phyloP scores from a whole-genome alignment of 2,888 invertebrate species.

The Agrochola litura region DNA sequence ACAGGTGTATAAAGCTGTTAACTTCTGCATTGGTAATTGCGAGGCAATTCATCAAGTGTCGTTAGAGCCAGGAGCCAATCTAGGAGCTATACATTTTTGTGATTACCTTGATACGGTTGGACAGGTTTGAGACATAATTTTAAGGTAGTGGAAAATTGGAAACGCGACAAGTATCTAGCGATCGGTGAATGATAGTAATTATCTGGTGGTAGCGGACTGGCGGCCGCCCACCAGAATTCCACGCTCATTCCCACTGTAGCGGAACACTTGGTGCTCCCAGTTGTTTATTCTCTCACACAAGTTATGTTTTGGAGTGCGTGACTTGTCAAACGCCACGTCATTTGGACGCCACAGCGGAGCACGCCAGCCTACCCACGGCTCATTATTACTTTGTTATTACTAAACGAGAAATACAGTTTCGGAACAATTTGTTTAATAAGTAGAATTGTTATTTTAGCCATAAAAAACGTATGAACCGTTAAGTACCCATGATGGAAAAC shows the following conservation, averaged over 20 bases:
- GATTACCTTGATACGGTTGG: conserved; percentile 57
- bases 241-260: conserved; percentile 66
- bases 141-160: conserved; percentile 64
- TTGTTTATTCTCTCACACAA: conserved; percentile 80
- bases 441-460: conserved; percentile 26
- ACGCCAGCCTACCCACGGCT: conserved; percentile 69
- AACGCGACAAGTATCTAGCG: conserved; percentile 66
- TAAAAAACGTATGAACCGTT: conserved; percentile 10
- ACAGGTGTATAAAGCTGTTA: conserved; percentile 54
- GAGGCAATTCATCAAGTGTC: conserved; percentile 58
- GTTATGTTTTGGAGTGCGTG: conserved; percentile 78
- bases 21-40: conserved; percentile 52
- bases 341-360: conserved; percentile 55
- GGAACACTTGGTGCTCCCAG: conserved; percentile 69
- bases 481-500: background rate
- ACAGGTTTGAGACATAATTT: conserved; percentile 59
- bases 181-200: conserved; percentile 74
- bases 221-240: conserved; percentile 74
- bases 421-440: conserved; percentile 29
- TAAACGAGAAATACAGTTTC: conserved; percentile 52
- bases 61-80: conserved; percentile 57
- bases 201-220: conserved; percentile 63
- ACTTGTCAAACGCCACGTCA: conserved; percentile 81
- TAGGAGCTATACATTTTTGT: conserved; percentile 51
- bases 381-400: conserved; percentile 65